Evolutionary conservation across 2,888 invertebrate species (phyloP).

Genomic region (Chironomus riparius): DNA sequence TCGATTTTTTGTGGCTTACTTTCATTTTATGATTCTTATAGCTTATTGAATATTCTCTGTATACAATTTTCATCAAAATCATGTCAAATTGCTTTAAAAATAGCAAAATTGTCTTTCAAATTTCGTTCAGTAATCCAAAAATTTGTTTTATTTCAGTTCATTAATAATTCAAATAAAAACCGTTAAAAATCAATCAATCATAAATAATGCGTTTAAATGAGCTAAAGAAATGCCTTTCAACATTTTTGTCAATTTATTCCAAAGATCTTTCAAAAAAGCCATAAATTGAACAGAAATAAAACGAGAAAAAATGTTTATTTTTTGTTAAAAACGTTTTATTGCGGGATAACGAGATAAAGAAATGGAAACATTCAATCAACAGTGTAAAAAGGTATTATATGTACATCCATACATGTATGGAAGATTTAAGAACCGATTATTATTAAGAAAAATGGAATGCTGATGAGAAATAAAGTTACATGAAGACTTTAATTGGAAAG

Average conservation of each 20-base stretch:
- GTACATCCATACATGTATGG: neutral
- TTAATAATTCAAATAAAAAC: neutral
- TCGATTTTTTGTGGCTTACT: too few relatives aligned
- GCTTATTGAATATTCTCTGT: too few relatives aligned
- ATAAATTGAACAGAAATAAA: neutral
- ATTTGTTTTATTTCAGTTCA: neutral
- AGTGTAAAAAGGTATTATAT: neutral
- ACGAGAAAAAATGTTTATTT: slow-evolving; percentile 3
- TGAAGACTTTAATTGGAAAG: too few relatives aligned
- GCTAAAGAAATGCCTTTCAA: too few relatives aligned
- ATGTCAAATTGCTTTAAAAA: too few relatives aligned
- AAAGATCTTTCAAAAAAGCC: neutral
- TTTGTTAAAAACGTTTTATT: neutral
- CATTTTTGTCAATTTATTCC: neutral
- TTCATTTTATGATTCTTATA: too few relatives aligned
- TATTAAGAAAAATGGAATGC: neutral
- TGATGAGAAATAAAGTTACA: neutral
- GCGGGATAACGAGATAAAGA: slow-evolving; percentile 10
- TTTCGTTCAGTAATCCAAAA: too few relatives aligned
- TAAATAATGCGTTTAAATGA: too few relatives aligned
- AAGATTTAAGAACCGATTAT: neutral
- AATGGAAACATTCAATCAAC: neutral
- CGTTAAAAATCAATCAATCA: too few relatives aligned
- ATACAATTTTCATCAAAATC: too few relatives aligned
- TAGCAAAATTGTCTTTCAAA: too few relatives aligned